Base-by-base conservation (phyloP, 2,888 invertebrate species). In the Pycnomerus fuliginosus region DNA sequence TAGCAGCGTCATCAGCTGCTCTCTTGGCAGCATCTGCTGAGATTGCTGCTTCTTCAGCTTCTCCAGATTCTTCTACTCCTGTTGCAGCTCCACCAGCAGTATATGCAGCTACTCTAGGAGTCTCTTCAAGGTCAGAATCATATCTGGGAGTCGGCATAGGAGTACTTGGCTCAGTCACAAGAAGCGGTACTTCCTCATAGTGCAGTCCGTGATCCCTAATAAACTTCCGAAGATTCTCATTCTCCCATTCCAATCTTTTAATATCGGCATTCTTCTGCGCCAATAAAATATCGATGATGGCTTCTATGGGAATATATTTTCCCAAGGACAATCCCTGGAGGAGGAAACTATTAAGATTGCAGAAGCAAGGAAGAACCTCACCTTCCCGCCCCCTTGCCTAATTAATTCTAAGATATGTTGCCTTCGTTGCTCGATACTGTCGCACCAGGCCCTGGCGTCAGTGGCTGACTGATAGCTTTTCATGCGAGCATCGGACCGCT, bases 401-500 rank as follows among this genome's bases (percentile, higher is more conserved):
- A 79, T 74, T 41, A 77, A 60, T 35, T 80, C 80, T 14, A 80
- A 69, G 49, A 80, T 72, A 55, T 80, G 79, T 61, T 79, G 78
- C 27, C 74, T 73, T 53, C 79, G 74, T 41, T 79, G 78, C 24
- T 79, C 74, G 38, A 71, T 68, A 56, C 76, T 75, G 56, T 76
- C 76, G 4, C 77, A 76, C 80, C 80, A 80, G 1, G 80, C 78
- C 42, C 80, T 67, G 3, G 76, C 70, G 61, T 80, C 80, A 2
- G 76, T 77, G 34, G 78, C 77, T 15, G 80, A 80, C 34, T 72
- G 64, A 54, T 79, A 79, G 0, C 73, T 73, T 64, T 80, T 80
- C 31, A 80, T 55, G 53, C 80, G 77, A 17, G 77, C 76, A 55
- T 80, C 80, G 50, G 71, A 70, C 30, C 70, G 51, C 44, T 76